A percentile compares a stretch with the other conserved stretches of the same genome.
Evolutionary conservation across 2,888 invertebrate species (phyloP).

Genomic region (Pomacea canaliculata): DNA sequence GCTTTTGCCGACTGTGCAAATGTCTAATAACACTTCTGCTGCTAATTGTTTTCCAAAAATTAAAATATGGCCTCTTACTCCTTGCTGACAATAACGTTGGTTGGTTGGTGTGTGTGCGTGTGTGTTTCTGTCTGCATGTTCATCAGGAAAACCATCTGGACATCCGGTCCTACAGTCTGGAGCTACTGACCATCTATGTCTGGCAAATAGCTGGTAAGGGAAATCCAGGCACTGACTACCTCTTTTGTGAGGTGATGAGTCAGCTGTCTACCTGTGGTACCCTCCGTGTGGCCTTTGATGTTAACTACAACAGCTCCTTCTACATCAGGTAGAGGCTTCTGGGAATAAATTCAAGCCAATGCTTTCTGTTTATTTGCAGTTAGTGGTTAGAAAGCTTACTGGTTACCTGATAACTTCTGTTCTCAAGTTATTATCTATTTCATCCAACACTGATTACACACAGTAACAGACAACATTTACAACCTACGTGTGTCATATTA

Average conservation of each 20-base stretch:
- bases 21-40: neutral
- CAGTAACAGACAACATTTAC: no score
- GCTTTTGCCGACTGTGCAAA: neutral
- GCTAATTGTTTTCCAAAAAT: neutral
- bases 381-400: neutral
- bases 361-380: no score
- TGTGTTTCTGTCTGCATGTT: neutral
- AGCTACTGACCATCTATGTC: neutral
- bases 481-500: no score
- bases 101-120: no score
- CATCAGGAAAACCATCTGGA: neutral
- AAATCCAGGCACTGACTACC: neutral
- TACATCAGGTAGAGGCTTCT: neutral
- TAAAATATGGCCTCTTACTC: neutral
- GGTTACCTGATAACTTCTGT: neutral
- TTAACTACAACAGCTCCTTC: neutral
- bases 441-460: no score
- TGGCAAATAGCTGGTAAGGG: neutral
- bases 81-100: neutral
- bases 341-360: no score
- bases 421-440: neutral
- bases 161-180: slow-evolving; percentile 5
- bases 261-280: neutral
- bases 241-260: neutral
- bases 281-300: neutral